Evolutionary conservation across 2,888 invertebrate species (phyloP), one percentile per base, ranked within the genome.

Genomic region (Blastobasis lacticolella): DNA sequence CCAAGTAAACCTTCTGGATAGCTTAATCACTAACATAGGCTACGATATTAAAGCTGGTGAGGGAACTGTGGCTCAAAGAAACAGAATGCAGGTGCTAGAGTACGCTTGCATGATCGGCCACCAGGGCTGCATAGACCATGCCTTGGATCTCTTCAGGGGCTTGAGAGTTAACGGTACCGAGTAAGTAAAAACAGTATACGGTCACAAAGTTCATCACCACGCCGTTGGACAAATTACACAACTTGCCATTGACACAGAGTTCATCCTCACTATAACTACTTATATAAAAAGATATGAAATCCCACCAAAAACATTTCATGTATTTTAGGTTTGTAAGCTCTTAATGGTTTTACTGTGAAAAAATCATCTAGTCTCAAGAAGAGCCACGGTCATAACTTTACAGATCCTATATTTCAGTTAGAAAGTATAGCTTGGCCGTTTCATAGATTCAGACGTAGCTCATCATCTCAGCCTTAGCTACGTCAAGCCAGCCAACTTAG

Each of bases 71-170:
- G 80, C 91, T 0, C 78, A 86, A 1, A 90, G 91, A 38, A 90
- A 91, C 58, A 90, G 92, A 5, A 87, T 87, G 57, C 86, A 90
- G 61, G 68, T 91, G 5, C 64, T 93, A 4, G 80, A 88, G 41
- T 92, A 92, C 78, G 91, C 92, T 5, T 95, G 95, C 67, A 88
- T 88, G 56, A 74, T 91, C 23, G 91, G 89, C 5, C 82, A 91
- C 42, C 55, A 73, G 6, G 88, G 86, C 4, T 95, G 95, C 56
- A 61, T 80, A 0, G 70, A 78, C 1, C 60, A 73, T 9, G 56
- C 76, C 3, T 61, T 76, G 1, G 59, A 59, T 0, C 43, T 74
- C 1, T 88, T 76, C 51, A 75, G 60, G 44, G 64, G 60, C 8
- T 65, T 84, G 0, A 80, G 58, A 48, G 64, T 75, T 38, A 75